Evolutionary conservation across 2,888 invertebrate species (phyloP).

Genomic region (Aspidapion aeneum): DNA sequence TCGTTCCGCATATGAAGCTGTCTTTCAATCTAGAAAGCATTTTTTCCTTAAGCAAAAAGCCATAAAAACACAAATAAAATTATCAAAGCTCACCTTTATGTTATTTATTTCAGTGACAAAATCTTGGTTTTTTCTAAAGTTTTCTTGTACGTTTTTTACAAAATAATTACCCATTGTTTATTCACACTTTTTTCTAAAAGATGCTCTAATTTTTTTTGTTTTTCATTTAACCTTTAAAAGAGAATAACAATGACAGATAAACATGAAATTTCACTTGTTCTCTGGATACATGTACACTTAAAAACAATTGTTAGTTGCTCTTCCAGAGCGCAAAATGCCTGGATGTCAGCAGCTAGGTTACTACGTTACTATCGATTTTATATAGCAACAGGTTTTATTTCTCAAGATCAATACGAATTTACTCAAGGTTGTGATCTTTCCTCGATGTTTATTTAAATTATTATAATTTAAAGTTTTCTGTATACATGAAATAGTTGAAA

Average conservation of each 20-base stretch:
- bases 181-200: too few relatives aligned
- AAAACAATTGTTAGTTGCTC: too few relatives aligned
- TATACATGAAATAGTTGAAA: neutral
- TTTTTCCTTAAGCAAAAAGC: neutral
- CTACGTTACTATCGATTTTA: neutral
- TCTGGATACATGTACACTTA: too few relatives aligned
- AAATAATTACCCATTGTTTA: constrained; percentile 57
- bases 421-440: neutral
- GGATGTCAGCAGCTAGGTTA: too few relatives aligned
- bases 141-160: constrained; percentile 62
- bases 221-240: too few relatives aligned
- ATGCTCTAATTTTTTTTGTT: too few relatives aligned
- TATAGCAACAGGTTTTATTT: neutral
- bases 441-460: neutral
- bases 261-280: too few relatives aligned
- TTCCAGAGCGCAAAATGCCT: too few relatives aligned
- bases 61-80: constrained; percentile 20
- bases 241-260: too few relatives aligned
- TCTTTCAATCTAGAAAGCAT: constrained; percentile 61
- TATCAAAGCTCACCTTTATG: constrained; percentile 53
- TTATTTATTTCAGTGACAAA: constrained; percentile 64
- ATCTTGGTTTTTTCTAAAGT: constrained; percentile 65
- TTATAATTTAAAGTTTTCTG: neutral
- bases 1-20: constrained; percentile 79
- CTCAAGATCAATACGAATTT: neutral